Conservation (phyloP, 1,140 invertebrate genomes). For the Latrodectus geometricus region DNA sequence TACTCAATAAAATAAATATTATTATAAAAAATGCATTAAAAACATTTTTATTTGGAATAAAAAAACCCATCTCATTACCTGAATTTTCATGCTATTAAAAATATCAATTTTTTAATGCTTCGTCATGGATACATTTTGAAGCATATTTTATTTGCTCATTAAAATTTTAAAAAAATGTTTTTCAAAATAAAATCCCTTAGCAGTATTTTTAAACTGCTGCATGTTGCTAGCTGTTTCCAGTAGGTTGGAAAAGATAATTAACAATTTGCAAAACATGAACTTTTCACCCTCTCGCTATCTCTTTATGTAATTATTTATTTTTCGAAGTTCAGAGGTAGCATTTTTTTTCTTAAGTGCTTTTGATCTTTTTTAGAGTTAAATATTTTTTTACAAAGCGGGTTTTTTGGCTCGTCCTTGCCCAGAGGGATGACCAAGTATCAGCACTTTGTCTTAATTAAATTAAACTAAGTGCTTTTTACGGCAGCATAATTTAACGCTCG, state of each 20-base stretch:
- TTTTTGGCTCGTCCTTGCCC: slow-evolving; percentile 16
- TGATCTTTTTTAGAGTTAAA: slow-evolving; percentile 17
- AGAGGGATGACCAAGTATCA: slow-evolving; percentile 47
- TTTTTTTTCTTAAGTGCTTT: slow-evolving; percentile 27
- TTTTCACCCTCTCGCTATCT: slow-evolving; percentile 1
- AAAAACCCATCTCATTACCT: no score
- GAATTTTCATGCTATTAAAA: no score
- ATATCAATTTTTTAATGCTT: no score
- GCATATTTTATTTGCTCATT: no score
- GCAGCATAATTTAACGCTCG: slow-evolving; percentile 47
- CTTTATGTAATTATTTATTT: slow-evolving; percentile 43
- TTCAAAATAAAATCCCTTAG: neutral
- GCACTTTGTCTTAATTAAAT: slow-evolving; percentile 57
- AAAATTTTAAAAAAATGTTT: no score
- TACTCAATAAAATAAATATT: no score
- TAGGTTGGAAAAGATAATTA: slow-evolving; percentile 36
- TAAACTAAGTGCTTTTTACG: slow-evolving; percentile 56
- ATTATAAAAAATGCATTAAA: no score
- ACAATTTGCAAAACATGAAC: slow-evolving; percentile 41
- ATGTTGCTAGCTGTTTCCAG: neutral
- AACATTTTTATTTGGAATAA: no score
- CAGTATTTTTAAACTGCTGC: neutral
- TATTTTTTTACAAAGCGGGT: slow-evolving; percentile 20
- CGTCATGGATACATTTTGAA: no score
- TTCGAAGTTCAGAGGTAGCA: slow-evolving; percentile 23